These are phyloP conservation scores for Lamprotornis superbus DNA, from an alignment of 2,113 vertebrate species.

Conservation along the genomic window DNA sequence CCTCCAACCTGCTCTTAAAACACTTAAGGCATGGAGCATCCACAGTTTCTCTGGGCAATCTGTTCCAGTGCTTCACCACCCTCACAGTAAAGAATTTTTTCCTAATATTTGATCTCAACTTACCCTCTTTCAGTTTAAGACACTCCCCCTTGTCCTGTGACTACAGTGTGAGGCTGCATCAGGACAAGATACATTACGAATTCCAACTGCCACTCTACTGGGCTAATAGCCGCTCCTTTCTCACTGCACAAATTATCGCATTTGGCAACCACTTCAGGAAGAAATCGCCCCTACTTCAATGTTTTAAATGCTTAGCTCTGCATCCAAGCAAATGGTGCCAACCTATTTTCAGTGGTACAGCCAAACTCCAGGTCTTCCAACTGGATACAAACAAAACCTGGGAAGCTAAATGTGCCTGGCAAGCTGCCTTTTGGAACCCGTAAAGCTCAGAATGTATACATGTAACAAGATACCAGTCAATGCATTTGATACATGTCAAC, in stretches of 20 bases:
- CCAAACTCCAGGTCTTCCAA: not conserved
- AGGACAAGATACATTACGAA: not conserved
- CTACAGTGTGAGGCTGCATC: not conserved
- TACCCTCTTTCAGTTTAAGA: not conserved
- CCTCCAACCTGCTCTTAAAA: not conserved
- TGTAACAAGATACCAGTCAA: not conserved
- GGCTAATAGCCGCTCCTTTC: not conserved
- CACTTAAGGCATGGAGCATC: not conserved
- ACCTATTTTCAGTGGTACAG: not conserved
- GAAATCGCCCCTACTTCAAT: not conserved
- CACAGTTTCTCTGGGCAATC: not conserved
- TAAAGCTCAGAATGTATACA: not conserved
- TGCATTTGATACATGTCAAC: not conserved
- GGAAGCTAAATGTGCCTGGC: conserved; percentile 18
- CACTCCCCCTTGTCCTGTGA: not conserved
- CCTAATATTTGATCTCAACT: not conserved
- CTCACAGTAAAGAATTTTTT: not conserved
- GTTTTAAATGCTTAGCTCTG: conserved; percentile 11
- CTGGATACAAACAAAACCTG: not conserved
- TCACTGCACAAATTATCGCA: not conserved
- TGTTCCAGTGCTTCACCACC: not conserved
- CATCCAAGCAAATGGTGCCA: conserved; percentile 5
- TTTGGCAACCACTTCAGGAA: not conserved
- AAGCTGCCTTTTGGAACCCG: not conserved
- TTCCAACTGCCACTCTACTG: not conserved